Evolutionary conservation across 1,140 invertebrate species (phyloP), one percentile per base, ranked within the genome.

Genomic region (Rhopalosiphum maidis): DNA sequence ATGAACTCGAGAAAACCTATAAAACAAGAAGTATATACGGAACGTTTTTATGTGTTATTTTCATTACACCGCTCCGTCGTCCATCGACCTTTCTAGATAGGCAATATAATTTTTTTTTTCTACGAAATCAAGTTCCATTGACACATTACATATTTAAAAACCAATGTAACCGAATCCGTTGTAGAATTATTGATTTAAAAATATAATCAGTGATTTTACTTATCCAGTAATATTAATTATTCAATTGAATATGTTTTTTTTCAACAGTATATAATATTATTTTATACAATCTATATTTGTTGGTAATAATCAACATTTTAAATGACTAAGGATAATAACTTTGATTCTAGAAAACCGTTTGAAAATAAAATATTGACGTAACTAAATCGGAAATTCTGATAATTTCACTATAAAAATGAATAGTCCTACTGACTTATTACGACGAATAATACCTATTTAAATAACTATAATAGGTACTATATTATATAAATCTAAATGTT

Each of bases 1-100:
- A 92, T 83, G 68, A 92, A 92, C 77, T 92, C 77, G 35, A 92
- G 77, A 92, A 83, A 82, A 51, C 90, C 91, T 35, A 92, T 92
- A 92, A 92, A 92, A 92, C 91, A 25, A 83, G 90, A 85, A 77
- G 68, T 91, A 91, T 83, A 91, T 83, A 51, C 91, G 35, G n/a
- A 92, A 83, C 91, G 23, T 23, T 82, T 82, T 91, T 91, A 82
- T 91, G 60, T 23, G 54, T 90, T 89, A 68, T 77, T 77, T 77
- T 46, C 60, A 60, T 48, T 43, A 9, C 60, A 18, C 60, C 25
- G 4, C 54, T 11, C 43, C 55, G 55, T n/a, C 55, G 55, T 91
- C 41, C 41, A 21, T 77, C 60, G 90, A 91, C 90, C 55, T 91
- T 43, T 77, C 8, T 37, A 37, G 21, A 15, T 15, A 6, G 88